Base-by-base conservation (phyloP, 2,888 invertebrate genomes). In the Cerastis leucographa region DNA sequence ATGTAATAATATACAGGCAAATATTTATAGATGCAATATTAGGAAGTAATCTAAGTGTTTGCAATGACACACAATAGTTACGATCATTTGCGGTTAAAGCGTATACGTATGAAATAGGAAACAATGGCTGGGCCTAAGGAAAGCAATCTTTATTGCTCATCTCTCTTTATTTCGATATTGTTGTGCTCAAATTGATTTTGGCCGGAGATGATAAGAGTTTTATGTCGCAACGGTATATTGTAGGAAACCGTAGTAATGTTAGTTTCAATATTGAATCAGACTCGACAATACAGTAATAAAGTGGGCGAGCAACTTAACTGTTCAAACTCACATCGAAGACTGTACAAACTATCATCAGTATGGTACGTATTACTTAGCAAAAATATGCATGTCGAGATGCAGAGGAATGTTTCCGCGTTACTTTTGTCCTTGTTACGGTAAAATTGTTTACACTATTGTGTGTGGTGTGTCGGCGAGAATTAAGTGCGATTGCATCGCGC, bases 81-180 rank as follows among this genome's bases (percentile, higher is more conserved):
- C 81, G 79, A 79, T 71, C 86, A 87, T 88, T 91, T 88, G 93
- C 91, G 90, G 93, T 91, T 91, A 89, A 88, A 79, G 40, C 74
- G 62, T 84, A 89, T 87, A 74, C 69, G 74, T 94, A 94, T 93
- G 92, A 94, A 93, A 92, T 92, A 90, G 91, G 89, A 93, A 95
- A 95, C 94, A 95, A 95, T 94, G 89, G 92, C 88, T 86, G 86
- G 84, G 88, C 89, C 92, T 89, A 93, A 93, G 92, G 91, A 92
- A 91, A 90, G 87, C 91, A 94, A 95, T 95, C 94, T 95, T 94
- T 94, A 95, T 92, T 93, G 92, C 90, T 91, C 90, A 94, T 93
- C 93, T 91, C 87, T 90, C 90, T 93, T 91, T 92, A 93, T 91
- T 93, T 89, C 90, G 92, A 94, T 94, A 94, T 93, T 93, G 91